Percentiles rank a stretch among this genome's conserved stretches.
Evolutionary conservation across 2,797 vertebrate genomes (phyloP).

Genomic region (Bufotes viridis): DNA sequence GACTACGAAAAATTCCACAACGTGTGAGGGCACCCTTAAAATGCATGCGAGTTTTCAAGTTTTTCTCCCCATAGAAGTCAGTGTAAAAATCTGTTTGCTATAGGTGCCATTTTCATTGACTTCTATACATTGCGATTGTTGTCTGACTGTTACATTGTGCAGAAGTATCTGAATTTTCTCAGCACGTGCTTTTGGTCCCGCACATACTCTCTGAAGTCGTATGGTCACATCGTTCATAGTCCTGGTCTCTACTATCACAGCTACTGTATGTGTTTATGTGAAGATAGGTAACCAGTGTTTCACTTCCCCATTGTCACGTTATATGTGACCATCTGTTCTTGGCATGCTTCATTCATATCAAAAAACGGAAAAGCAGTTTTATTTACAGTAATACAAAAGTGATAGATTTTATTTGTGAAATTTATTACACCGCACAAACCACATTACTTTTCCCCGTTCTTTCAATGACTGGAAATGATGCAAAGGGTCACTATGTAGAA

Average conservation of each 20-base stretch:
- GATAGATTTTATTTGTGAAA: neutral
- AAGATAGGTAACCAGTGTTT: neutral
- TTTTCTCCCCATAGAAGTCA: too few species aligned
- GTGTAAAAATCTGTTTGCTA: neutral
- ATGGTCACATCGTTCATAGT: neutral
- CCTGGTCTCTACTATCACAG: neutral
- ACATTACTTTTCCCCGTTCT: neutral
- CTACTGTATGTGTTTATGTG: neutral
- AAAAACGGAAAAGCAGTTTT: neutral
- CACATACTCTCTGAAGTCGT: neutral
- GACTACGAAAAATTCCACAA: too few species aligned
- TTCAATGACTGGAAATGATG: slow-evolving; percentile 13
- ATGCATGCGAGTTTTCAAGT: too few species aligned
- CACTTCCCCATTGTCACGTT: slow-evolving; percentile 4
- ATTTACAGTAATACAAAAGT: neutral
- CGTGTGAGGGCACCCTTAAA: too few species aligned
- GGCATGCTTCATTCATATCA: neutral
- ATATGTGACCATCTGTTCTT: neutral
- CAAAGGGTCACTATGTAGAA: slow-evolving; percentile 4
- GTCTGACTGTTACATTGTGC: neutral
- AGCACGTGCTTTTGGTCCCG: neutral
- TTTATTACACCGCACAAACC: neutral
- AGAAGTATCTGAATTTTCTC: neutral
- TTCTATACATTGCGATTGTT: neutral
- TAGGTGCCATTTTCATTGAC: neutral